Percentiles rank a stretch among this genome's conserved stretches.
Evolutionary conservation across 2,113 vertebrate species (phyloP).

Genomic region (Aptenodytes patagonicus): DNA sequence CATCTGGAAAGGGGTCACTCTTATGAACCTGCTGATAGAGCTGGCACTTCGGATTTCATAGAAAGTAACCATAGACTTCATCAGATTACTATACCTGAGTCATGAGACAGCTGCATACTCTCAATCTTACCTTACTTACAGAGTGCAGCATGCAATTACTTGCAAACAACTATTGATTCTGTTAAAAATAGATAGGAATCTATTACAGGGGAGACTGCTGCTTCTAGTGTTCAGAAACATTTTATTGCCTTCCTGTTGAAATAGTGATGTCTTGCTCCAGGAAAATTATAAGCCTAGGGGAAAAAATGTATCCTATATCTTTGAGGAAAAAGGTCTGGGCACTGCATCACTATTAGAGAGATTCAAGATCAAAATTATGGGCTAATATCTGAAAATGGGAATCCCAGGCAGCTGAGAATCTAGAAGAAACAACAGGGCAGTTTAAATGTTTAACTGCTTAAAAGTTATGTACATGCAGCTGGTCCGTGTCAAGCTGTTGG

Average conservation of each 20-base stretch:
- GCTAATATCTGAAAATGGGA: background rate
- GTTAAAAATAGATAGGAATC: constrained; percentile 78
- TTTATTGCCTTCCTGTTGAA: constrained; percentile 69
- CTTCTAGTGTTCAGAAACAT: constrained; percentile 60
- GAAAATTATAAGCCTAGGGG: constrained; percentile 31
- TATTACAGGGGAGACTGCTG: constrained; percentile 53
- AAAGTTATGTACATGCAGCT: background rate
- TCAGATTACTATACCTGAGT: constrained; percentile 36
- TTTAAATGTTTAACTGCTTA: background rate
- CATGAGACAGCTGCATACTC: constrained; percentile 26
- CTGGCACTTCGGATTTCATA: constrained; percentile 17
- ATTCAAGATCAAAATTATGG: background rate
- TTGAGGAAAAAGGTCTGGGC: background rate
- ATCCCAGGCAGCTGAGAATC: background rate
- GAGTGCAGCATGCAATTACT: constrained; percentile 64
- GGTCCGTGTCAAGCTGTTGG: background rate
- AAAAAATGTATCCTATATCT: background rate
- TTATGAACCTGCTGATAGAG: constrained; percentile 2
- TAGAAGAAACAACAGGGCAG: background rate
- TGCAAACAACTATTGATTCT: constrained; percentile 76
- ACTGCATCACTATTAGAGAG: background rate
- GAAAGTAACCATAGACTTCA: constrained; percentile 46
- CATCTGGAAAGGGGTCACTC: constrained; percentile 24
- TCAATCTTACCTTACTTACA: constrained; percentile 67
- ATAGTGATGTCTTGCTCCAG: constrained; percentile 53